Evolutionary conservation across 1,140 invertebrate species (phyloP).

Genomic region (Drosophila orena): DNA sequence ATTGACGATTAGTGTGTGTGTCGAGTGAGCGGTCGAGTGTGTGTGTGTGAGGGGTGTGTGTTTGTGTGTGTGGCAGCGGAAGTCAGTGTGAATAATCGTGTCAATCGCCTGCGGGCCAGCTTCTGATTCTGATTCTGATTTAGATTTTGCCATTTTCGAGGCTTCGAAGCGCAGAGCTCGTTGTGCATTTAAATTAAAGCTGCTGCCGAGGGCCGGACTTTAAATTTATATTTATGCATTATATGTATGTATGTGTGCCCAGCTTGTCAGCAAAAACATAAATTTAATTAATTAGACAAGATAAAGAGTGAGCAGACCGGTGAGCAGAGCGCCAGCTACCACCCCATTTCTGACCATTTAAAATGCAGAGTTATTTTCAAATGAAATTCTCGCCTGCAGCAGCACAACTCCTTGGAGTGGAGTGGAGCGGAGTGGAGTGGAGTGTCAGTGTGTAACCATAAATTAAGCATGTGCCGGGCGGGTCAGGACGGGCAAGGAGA

Average conservation of each 20-base stretch:
- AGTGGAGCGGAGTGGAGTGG: slow-evolving; percentile 1
- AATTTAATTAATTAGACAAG: slow-evolving; percentile 80
- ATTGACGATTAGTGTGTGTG: slow-evolving; percentile 70
- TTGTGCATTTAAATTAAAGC: slow-evolving; percentile 60
- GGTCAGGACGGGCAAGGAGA: slow-evolving; percentile 23
- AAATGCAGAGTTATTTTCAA: slow-evolving; percentile 70
- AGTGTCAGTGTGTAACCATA: slow-evolving; percentile 59
- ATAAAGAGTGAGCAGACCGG: slow-evolving; percentile 49
- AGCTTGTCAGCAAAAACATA: slow-evolving; percentile 71
- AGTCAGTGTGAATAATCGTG: slow-evolving; percentile 46
- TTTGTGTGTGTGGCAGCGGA: slow-evolving; percentile 2
- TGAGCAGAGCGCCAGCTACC: not conserved
- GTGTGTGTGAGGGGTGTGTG: not conserved
- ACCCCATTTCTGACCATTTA: slow-evolving; percentile 37
- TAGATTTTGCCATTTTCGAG: slow-evolving; percentile 11
- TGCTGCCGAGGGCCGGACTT: slow-evolving; percentile 53
- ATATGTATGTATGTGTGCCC: slow-evolving; percentile 71
- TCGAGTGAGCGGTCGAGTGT: not conserved
- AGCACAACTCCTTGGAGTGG: slow-evolving; percentile 1
- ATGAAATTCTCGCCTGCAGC: slow-evolving; percentile 55
- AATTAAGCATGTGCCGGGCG: slow-evolving; percentile 63
- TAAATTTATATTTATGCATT: slow-evolving; percentile 60
- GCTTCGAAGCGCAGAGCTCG: slow-evolving; percentile 26
- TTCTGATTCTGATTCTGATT: slow-evolving; percentile 27
- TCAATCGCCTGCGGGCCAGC: slow-evolving; percentile 41